Evolutionary conservation across 64 coral and sea anemone species (phyloP), one percentile per base, ranked within the genome.

Genomic region (Catalaphyllia jardinei): DNA sequence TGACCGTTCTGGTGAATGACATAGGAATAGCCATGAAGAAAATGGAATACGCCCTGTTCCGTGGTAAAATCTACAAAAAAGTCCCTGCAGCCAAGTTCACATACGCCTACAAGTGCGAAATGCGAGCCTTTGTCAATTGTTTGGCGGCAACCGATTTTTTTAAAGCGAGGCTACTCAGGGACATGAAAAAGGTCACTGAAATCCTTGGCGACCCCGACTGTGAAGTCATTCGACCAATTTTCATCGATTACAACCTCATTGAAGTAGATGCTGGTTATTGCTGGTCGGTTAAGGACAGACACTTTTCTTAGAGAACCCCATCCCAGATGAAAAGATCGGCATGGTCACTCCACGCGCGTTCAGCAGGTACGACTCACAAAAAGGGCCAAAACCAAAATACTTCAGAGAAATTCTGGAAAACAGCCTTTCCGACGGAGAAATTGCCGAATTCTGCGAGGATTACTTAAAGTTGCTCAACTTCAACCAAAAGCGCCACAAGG

Each of bases 401-500:
- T 54, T 54, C 52, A 13, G 52, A 10, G 52, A 54, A 54, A 54
- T 54, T 54, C 52, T 54, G 8, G 52, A 54, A 54, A 54, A 54
- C 52, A 54, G 52, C 52, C 52, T 54, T 13, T 10, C 52, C 52
- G 71, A 54, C 31, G 69, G 54, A 14, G 50, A 51, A 29, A 88
- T 88, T 22, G 29, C 55, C 27, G 65, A 59, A 27, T 89, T 89
- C 72, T 89, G 87, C 73, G 60, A 72, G 39, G 87, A 89, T 60
- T 89, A 77, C 73, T 46, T 89, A 59, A 89, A 89, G 65, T 73
- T 89, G 57, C 72, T 89, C 31, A 57, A 77, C 51, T 89, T 77
- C 75, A 89, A 89, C 75, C 76, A 89, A 57, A 89, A 89, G 52
- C 87, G 75, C 50, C 87, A 89, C 87, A 89, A 89, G 73, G 87